Evolutionary conservation across 92 coral and sea anemone genomes (phyloP).

Genomic region (Nematostella vectensis): DNA sequence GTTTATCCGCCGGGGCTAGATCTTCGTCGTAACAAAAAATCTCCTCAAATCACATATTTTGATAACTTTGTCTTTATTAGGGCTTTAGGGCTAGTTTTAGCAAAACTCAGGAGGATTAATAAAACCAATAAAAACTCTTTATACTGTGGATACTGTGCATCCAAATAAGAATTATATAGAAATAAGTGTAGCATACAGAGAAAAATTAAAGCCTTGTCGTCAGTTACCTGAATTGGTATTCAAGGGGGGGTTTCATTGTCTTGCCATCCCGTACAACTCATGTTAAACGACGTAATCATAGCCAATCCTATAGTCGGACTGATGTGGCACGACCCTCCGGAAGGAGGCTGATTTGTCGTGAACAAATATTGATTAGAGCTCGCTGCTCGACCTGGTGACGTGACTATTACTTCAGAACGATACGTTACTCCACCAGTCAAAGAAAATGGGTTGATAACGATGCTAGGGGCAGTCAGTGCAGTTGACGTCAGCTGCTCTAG

Average conservation of each 20-base stretch:
- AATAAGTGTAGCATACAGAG: too few relatives aligned
- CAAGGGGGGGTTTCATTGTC: conserved; percentile 55
- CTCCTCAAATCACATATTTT: too few relatives aligned
- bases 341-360: conserved; percentile 48
- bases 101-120: too few relatives aligned
- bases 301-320: conserved; percentile 44
- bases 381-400: conserved; percentile 4
- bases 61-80: too few relatives aligned
- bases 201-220: too few relatives aligned
- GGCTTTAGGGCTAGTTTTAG: too few relatives aligned
- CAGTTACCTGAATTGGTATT: conserved; percentile 44
- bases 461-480: conserved; percentile 4
- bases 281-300: conserved; percentile 29
- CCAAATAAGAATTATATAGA: too few relatives aligned
- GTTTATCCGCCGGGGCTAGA: too few relatives aligned
- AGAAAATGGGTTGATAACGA: conserved; percentile 5
- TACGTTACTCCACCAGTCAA: conserved; percentile 12
- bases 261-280: conserved; percentile 60
- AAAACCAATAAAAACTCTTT: too few relatives aligned
- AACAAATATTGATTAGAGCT: conserved; percentile 11
- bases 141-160: too few relatives aligned
- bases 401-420: conserved; percentile 3
- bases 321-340: conserved; percentile 28
- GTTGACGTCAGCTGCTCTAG: conserved; percentile 3
- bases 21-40: too few relatives aligned